phyloP scores from a whole-genome alignment of 2,113 vertebrate genomes.

The Sakesphorus luctuosus region DNA sequence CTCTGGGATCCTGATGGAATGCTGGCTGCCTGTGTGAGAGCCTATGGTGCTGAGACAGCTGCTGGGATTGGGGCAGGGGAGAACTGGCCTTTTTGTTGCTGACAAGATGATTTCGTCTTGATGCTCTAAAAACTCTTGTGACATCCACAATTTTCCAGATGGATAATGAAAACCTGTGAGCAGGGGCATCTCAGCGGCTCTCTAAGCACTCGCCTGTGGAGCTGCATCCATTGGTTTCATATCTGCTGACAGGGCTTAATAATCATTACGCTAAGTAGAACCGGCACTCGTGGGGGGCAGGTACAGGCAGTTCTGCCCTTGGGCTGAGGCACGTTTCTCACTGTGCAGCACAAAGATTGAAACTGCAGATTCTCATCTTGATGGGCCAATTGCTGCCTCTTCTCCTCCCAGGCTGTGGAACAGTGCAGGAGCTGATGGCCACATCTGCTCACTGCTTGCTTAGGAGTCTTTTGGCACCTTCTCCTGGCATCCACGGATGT shows the following conservation, averaged over 20 bases:
- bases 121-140: conserved; percentile 33
- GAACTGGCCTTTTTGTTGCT: conserved; percentile 18
- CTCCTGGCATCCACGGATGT: background rate
- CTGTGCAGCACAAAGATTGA: accelerated
- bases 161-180: background rate
- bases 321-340: background rate
- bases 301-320: background rate
- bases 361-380: background rate
- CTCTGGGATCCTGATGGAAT: background rate
- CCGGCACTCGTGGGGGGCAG: background rate
- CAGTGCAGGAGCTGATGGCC: background rate
- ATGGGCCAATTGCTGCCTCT: background rate
- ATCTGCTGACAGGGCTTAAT: conserved; percentile 37
- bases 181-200: background rate
- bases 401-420: accelerated
- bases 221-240: background rate
- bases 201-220: background rate
- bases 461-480: background rate
- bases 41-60: background rate
- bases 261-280: background rate
- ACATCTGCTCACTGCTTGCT: background rate
- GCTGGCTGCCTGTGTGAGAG: accelerated
- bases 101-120: background rate
- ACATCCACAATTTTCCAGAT: conserved; percentile 34
- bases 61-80: background rate